These are phyloP conservation scores for Macrostomum cliftonense DNA, from an alignment of 2,888 invertebrate species.

Conservation along the genomic window DNA sequence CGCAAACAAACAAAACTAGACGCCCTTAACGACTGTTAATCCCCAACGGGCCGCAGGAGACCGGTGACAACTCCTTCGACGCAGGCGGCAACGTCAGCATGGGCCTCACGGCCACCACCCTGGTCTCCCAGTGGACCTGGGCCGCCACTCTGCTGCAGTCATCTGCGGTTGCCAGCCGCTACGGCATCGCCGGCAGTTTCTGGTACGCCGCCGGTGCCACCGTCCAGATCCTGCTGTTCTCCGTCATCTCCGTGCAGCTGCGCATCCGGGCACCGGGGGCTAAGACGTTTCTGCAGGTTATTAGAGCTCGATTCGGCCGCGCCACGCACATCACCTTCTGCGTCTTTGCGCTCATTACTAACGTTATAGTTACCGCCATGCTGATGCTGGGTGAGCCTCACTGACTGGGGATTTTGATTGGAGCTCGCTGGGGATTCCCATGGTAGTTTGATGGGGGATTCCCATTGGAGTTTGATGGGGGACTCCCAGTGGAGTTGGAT, in stretches of 20 bases:
- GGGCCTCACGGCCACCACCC: conserved; percentile 34
- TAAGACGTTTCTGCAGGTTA: conserved; percentile 18
- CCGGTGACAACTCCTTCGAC: conserved; percentile 34
- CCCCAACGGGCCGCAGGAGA: conserved; percentile 18
- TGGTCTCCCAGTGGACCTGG: conserved; percentile 40
- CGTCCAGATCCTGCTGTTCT: conserved; percentile 14
- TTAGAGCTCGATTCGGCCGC: conserved; percentile 16
- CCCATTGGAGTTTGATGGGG: too few species aligned
- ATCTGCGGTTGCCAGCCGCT: conserved; percentile 26
- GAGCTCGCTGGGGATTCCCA: too few species aligned
- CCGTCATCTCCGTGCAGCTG: conserved; percentile 18
- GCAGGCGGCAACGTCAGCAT: conserved; percentile 36
- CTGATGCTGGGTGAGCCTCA: conserved; percentile 10
- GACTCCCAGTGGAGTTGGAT: too few species aligned
- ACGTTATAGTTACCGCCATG: conserved; percentile 16
- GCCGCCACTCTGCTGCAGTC: conserved; percentile 36
- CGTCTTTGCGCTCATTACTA: conserved; percentile 18
- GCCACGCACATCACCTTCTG: conserved; percentile 16
- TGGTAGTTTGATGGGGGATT: too few species aligned
- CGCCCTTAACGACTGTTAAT: too few species aligned
- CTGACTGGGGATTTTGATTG: background rate
- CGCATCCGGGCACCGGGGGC: conserved; percentile 19
- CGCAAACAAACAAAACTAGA: too few species aligned
- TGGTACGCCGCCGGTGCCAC: conserved; percentile 17
- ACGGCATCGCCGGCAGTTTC: conserved; percentile 14